Evolutionary conservation across 1,140 invertebrate species (phyloP), one percentile per base, ranked within the genome.

Genomic region (Zaprionus africanus): DNA sequence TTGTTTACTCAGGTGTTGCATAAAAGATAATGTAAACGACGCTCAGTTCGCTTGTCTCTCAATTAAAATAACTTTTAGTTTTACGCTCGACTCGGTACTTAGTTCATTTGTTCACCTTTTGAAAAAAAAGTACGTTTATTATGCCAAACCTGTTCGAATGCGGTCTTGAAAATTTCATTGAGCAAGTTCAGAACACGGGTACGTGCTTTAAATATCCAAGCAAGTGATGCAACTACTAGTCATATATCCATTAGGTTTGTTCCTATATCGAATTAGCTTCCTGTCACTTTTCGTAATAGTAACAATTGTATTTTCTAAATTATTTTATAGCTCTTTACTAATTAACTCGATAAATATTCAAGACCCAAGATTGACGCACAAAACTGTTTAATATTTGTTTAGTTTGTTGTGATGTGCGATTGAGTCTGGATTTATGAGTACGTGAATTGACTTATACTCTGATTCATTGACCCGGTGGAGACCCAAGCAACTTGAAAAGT

Each of bases 111-210:
- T 15, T 28, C 38, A 24, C 38, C 2, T 19, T 53, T 36, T 38
- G 2, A 15, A 56, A 60, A 22, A 22, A 63, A 61, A 54, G 24
- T 72, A 60, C 43, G 67, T 61, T 84, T 78, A 58, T 59, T 73
- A 82, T 59, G 71, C 76, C 19, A 36, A 56, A 46, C 79, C 86
- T 63, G 79, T 86, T 64, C 67, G 82, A 54, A 51, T 34, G 56
- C 59, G 64, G 53, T 87, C 77, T 71, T 86, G 83, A 87, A 61
- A 67, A 72, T 76, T 76, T 75, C 76, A 67, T 67, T 65, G 76
- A 77, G 67, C 75, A 85, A 76, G 76, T 82, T 66, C 57, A 59
- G 68, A 22, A 51, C 15, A n/a, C 19, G 19, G 9, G 11, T 51
- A 51, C 83, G 83, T 87, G 83, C 54, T 61, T 22, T 17, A 72